These are phyloP conservation scores for Pan troglodytes DNA, from an alignment of 2,113 vertebrate species.

Conservation along the genomic window NHGRI_mPanTro3-v2.1_pri NC_086015.1:57834501-57835000, in stretches of 20 bases:
- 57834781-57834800: not conserved
- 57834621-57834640: not conserved
- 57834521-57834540: no score
- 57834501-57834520: not conserved
- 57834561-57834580: not conserved
- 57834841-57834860: not conserved
- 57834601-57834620: not conserved
- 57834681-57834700: not conserved
- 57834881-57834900: not conserved
- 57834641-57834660: not conserved
- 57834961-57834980: not conserved
- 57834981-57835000: not conserved
- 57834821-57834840: not conserved
- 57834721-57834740: not conserved
- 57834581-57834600: not conserved
- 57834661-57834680: not conserved
- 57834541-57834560: not conserved
- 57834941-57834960: not conserved
- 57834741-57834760: not conserved
- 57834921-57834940: not conserved
- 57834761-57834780: not conserved
- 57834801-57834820: not conserved
- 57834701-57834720: not conserved
- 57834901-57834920: fast-evolving
- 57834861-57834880: not conserved